Percentiles rank a stretch among this genome's conserved stretches.
phyloP scores from a whole-genome alignment of 2,113 vertebrate genomes.

The Sprattus sprattus region DNA sequence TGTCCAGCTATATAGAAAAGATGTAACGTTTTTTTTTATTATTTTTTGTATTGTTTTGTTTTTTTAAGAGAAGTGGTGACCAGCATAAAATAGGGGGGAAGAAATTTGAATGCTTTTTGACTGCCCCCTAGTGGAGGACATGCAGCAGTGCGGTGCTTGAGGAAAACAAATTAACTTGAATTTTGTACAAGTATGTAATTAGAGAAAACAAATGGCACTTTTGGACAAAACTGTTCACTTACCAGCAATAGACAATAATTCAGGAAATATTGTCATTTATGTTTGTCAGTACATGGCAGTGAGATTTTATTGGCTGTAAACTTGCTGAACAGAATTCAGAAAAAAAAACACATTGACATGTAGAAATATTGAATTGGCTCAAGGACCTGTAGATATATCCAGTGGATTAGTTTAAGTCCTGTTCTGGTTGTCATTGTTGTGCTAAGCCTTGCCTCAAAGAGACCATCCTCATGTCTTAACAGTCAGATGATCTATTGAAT shows the following conservation, averaged over 20 bases:
- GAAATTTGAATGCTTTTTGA: conserved; percentile 23
- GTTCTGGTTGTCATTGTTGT: not conserved
- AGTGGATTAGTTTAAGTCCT: not conserved
- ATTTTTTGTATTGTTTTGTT: not conserved
- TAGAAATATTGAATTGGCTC: not conserved
- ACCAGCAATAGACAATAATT: conserved; percentile 20
- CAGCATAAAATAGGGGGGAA: not conserved
- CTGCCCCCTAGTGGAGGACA: conserved; percentile 64
- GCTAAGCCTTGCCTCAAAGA: not conserved
- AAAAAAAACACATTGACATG: not conserved
- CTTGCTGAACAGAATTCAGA: not conserved
- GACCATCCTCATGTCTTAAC: not conserved
- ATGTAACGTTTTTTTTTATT: conserved; percentile 18
- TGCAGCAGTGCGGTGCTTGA: conserved; percentile 51
- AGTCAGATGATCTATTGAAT: not conserved
- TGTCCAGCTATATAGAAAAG: conserved; percentile 25
- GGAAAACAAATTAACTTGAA: conserved; percentile 57
- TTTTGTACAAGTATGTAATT: conserved; percentile 61
- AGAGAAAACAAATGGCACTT: conserved; percentile 59
- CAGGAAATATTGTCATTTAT: not conserved
- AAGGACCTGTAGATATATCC: not conserved
- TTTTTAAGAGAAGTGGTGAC: conserved; percentile 12
- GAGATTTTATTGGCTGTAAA: not conserved
- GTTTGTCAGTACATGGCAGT: not conserved
- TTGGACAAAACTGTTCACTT: conserved; percentile 36